A percentile compares a stretch with the other conserved stretches of the same genome.
Conservation (phyloP, 2,113 vertebrate species). For the Laticauda laticaudata region DNA sequence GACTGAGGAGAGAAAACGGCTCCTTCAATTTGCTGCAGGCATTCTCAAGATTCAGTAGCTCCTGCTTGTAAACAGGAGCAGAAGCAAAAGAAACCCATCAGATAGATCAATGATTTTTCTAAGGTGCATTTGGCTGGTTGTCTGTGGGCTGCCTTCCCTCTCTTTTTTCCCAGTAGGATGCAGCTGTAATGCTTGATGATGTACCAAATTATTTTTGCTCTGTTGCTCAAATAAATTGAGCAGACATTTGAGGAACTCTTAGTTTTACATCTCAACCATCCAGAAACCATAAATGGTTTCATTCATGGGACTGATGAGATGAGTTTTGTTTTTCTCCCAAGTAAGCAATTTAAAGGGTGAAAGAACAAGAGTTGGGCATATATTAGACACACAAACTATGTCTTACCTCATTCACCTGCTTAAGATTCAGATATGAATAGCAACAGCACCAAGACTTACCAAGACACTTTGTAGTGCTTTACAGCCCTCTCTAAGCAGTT, state of each 20-base stretch:
- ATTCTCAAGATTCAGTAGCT: slow-evolving; percentile 19
- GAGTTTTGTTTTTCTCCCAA: neutral
- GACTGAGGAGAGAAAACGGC: slow-evolving; percentile 43
- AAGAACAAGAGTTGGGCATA: neutral
- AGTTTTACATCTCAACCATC: neutral
- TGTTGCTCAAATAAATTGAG: neutral
- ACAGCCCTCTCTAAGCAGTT: too few species aligned
- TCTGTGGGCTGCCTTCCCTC: neutral
- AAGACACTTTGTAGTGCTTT: too few species aligned
- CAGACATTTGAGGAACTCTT: neutral
- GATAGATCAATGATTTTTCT: neutral
- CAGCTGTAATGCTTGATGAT: neutral
- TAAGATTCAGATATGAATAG: too few species aligned
- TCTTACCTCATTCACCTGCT: neutral
- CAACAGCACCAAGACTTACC: too few species aligned
- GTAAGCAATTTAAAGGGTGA: neutral
- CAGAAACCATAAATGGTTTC: neutral
- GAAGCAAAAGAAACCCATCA: neutral
- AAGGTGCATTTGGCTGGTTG: neutral
- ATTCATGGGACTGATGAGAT: neutral
- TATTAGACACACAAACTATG: neutral
- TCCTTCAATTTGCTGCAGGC: slow-evolving; percentile 48
- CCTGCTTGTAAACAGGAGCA: slow-evolving; percentile 16
- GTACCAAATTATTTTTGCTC: neutral
- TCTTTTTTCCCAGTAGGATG: neutral